phyloP scores from a whole-genome alignment of 2,888 invertebrate species.

The Helleia helle region DNA sequence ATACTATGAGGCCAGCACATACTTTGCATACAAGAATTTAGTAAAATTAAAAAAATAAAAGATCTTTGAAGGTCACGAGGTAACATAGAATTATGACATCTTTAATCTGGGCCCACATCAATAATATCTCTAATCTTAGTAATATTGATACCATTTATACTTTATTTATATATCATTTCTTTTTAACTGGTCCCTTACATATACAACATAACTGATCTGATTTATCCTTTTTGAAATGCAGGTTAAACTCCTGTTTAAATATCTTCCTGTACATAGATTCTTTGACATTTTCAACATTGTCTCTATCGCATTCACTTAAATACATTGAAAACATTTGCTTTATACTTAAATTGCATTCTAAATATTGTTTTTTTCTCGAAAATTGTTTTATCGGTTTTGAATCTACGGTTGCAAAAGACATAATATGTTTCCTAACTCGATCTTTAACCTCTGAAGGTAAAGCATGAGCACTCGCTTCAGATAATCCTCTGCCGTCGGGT shows the following conservation, averaged over 20 bases:
- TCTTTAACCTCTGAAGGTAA: conserved; percentile 50
- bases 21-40: too few species aligned
- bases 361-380: conserved; percentile 51
- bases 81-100: too few species aligned
- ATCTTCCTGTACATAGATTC: conserved; percentile 67
- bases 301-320: conserved; percentile 39
- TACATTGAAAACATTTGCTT: conserved; percentile 60
- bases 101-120: too few species aligned
- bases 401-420: conserved; percentile 45
- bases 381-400: conserved; percentile 45
- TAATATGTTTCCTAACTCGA: conserved; percentile 49
- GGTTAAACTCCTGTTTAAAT: conserved; percentile 54
- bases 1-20: too few species aligned
- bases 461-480: conserved; percentile 46
- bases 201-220: conserved; percentile 44
- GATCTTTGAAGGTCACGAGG: too few species aligned
- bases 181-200: conserved; percentile 52
- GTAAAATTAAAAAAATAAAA: too few species aligned
- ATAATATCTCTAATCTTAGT: too few species aligned
- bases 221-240: conserved; percentile 49
- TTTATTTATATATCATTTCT: conserved; percentile 40
- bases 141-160: too few species aligned
- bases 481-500: conserved; percentile 55
- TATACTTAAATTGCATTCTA: conserved; percentile 42
- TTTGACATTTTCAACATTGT: conserved; percentile 40